These are phyloP conservation scores for Lithosia quadra DNA, from an alignment of 2,888 invertebrate genomes.

Conservation along the genomic window DNA sequence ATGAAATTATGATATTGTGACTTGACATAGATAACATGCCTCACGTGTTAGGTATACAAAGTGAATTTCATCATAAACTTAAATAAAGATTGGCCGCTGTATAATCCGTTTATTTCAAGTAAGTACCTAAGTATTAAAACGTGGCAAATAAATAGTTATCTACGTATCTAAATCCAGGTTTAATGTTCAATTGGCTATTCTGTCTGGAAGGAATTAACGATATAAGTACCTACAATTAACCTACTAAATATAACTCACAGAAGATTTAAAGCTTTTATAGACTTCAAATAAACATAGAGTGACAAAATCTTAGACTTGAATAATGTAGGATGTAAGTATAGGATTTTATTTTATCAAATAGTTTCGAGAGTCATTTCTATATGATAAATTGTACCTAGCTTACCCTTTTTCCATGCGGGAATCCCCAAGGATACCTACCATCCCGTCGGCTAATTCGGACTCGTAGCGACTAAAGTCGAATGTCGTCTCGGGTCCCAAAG, in stretches of 20 bases:
- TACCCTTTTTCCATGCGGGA: too few relatives aligned
- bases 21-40: background rate
- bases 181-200: constrained; percentile 7
- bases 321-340: background rate
- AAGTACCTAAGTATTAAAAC: too few relatives aligned
- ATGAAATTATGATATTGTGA: too few relatives aligned
- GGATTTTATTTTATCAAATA: too few relatives aligned
- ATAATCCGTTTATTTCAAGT: background rate
- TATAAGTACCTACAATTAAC: background rate
- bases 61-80: background rate
- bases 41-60: background rate
- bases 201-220: constrained; percentile 1
- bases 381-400: too few relatives aligned
- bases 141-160: too few relatives aligned
- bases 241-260: background rate
- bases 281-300: background rate
- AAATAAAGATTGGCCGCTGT: background rate
- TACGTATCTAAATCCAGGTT: constrained; percentile 8
- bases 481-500: too few relatives aligned
- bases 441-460: too few relatives aligned
- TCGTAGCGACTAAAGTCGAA: too few relatives aligned
- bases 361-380: too few relatives aligned
- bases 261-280: background rate
- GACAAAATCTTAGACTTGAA: background rate
- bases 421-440: too few relatives aligned